Conservation (phyloP, 2,888 invertebrate species). For the Lottia gigantea region DNA sequence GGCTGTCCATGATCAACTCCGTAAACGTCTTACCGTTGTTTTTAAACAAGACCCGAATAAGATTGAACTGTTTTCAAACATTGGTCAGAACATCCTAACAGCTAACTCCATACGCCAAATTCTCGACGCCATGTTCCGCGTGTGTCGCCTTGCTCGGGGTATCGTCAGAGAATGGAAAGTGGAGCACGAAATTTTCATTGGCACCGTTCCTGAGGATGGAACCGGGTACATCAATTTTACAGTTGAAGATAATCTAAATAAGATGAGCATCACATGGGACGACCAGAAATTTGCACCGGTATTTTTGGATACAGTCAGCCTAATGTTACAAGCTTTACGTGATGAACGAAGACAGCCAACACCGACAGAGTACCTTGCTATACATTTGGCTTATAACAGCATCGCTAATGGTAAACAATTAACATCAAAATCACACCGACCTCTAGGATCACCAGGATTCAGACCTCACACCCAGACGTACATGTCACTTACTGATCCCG, state of each 20-base stretch:
- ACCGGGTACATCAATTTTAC: slow-evolving; percentile 23
- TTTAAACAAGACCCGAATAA: slow-evolving; percentile 22
- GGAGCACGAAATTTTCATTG: slow-evolving; percentile 28
- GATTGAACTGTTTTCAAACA: slow-evolving; percentile 19
- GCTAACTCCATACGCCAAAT: slow-evolving; percentile 22
- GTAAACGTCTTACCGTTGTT: slow-evolving; percentile 28
- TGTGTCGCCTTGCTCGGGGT: slow-evolving; percentile 19
- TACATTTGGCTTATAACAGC: slow-evolving; percentile 33
- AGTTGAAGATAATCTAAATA: slow-evolving; percentile 29
- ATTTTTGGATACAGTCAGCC: slow-evolving; percentile 27
- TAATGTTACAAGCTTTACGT: slow-evolving; percentile 29
- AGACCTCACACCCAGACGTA: slow-evolving; percentile 47
- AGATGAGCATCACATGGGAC: slow-evolving; percentile 34
- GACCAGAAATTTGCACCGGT: slow-evolving; percentile 18
- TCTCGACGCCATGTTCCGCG: slow-evolving; percentile 19
- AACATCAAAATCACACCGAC: slow-evolving; percentile 16
- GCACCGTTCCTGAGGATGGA: slow-evolving; percentile 30
- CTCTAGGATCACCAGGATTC: slow-evolving; percentile 44
- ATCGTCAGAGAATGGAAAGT: slow-evolving; percentile 31
- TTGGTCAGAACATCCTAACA: slow-evolving; percentile 27
- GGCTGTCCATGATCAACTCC: slow-evolving; percentile 21
- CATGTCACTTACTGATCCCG: slow-evolving; percentile 49
- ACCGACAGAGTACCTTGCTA: slow-evolving; percentile 33
- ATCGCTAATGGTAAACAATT: slow-evolving; percentile 28
- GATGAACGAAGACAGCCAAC: slow-evolving; percentile 35